phyloP scores from a whole-genome alignment of 2,797 vertebrate species.

The Rhynchotus rufescens region DNA sequence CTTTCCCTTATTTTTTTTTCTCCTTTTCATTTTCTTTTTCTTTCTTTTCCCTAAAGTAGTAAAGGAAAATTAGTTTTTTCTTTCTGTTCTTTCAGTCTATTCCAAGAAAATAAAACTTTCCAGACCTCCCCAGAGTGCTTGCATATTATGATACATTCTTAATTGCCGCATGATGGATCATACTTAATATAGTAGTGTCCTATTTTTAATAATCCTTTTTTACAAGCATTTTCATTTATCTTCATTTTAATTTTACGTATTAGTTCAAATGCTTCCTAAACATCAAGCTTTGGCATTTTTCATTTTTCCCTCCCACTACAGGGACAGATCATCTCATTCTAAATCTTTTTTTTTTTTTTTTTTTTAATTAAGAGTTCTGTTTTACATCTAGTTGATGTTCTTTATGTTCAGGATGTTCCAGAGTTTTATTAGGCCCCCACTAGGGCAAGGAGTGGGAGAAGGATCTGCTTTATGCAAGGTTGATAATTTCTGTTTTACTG shows the following conservation, averaged over 20 bases:
- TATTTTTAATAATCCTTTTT: conserved; percentile 19
- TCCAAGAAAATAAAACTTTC: conserved; percentile 26
- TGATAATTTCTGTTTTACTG: conserved; percentile 65
- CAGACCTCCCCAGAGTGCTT: conserved; percentile 36
- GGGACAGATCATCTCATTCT: conserved; percentile 18
- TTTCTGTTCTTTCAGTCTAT: conserved; percentile 10
- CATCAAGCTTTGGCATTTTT: conserved; percentile 30
- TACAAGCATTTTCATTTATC: conserved; percentile 11
- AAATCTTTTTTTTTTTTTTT: conserved; percentile 1
- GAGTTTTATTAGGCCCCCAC: conserved; percentile 48
- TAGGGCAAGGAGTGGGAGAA: background rate
- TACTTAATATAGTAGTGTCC: background rate
- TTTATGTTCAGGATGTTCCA: conserved; percentile 26
- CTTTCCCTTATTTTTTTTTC: background rate
- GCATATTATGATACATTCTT: conserved; percentile 13
- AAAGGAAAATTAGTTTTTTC: background rate
- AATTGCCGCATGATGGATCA: background rate
- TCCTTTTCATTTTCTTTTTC: background rate
- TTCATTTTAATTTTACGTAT: conserved; percentile 39
- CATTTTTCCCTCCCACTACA: conserved; percentile 26
- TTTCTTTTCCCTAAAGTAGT: background rate
- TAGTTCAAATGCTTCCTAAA: conserved; percentile 34
- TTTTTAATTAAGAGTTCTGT: conserved; percentile 40
- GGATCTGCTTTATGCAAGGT: conserved; percentile 7
- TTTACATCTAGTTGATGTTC: conserved; percentile 54